Evolutionary conservation across 2,113 vertebrate species (phyloP).

Genomic region (Garra rufa): DNA sequence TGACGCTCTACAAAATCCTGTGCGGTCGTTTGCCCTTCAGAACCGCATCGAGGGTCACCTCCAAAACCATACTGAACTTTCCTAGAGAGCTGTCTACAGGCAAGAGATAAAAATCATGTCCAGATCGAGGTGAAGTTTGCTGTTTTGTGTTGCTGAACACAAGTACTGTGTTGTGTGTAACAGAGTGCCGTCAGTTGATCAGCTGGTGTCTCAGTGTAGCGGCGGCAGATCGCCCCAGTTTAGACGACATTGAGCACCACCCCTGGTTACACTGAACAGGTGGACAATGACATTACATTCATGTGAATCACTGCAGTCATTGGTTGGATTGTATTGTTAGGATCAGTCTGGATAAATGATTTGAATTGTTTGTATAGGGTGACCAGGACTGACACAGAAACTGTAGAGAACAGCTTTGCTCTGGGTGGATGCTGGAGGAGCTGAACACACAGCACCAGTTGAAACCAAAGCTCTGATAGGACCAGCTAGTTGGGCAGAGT

Average conservation of each 20-base stretch:
- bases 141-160: background rate
- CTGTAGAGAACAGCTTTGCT: background rate
- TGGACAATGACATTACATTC: background rate
- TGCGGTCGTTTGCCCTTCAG: slow-evolving; percentile 74
- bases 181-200: slow-evolving; percentile 58
- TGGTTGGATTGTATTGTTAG: background rate
- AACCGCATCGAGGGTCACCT: slow-evolving; percentile 63
- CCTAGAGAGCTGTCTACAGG: slow-evolving; percentile 41
- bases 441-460: too few relatives aligned
- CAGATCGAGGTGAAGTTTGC: background rate
- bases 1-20: slow-evolving; percentile 72
- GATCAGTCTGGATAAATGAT: background rate
- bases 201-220: background rate
- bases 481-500: too few relatives aligned
- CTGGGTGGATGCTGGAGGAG: too few relatives aligned
- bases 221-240: background rate
- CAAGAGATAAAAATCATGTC: slow-evolving; percentile 3
- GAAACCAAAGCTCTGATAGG: too few relatives aligned
- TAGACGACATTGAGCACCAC: background rate
- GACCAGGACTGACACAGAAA: background rate
- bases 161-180: slow-evolving; percentile 7
- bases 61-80: slow-evolving; percentile 53
- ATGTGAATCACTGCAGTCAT: background rate
- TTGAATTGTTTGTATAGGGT: background rate
- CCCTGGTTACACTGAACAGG: background rate